These are phyloP conservation scores for Empidonax traillii DNA, from an alignment of 2,113 vertebrate genomes.

Conservation along the genomic window DNA sequence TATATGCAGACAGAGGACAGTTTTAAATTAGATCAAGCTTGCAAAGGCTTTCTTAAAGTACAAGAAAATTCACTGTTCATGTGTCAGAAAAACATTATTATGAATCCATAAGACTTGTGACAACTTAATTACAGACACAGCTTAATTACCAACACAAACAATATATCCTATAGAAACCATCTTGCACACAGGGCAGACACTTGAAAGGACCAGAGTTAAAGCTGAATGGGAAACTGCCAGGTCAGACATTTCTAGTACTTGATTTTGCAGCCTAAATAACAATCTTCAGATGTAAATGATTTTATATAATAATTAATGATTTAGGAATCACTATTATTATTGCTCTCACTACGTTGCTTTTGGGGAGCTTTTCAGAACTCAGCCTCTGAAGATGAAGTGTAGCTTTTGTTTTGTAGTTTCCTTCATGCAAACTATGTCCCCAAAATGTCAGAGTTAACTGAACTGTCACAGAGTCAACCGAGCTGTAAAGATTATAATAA, in stretches of 20 bases:
- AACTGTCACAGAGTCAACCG: constrained; percentile 11
- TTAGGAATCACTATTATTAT: neutral
- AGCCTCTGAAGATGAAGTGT: neutral
- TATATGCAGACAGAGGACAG: neutral
- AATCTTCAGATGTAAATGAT: neutral
- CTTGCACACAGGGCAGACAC: neutral
- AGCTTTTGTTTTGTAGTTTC: constrained; percentile 1
- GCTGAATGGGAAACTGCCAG: neutral
- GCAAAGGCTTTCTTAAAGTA: neutral
- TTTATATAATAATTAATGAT: constrained; percentile 10
- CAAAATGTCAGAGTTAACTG: constrained; percentile 45
- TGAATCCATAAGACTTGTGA: neutral
- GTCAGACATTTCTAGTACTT: neutral
- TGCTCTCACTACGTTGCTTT: neutral
- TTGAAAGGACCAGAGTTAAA: neutral
- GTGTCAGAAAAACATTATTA: neutral
- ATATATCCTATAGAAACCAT: neutral
- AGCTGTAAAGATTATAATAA: constrained; percentile 1
- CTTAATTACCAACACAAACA: neutral
- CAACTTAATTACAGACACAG: neutral
- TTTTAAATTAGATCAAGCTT: neutral
- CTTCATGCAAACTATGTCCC: constrained; percentile 37
- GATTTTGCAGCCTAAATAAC: neutral
- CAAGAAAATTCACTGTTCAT: neutral
- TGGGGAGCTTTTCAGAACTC: neutral